These are phyloP conservation scores for Xylocampa areola DNA, from an alignment of 2,888 invertebrate genomes.

Conservation along the genomic window DNA sequence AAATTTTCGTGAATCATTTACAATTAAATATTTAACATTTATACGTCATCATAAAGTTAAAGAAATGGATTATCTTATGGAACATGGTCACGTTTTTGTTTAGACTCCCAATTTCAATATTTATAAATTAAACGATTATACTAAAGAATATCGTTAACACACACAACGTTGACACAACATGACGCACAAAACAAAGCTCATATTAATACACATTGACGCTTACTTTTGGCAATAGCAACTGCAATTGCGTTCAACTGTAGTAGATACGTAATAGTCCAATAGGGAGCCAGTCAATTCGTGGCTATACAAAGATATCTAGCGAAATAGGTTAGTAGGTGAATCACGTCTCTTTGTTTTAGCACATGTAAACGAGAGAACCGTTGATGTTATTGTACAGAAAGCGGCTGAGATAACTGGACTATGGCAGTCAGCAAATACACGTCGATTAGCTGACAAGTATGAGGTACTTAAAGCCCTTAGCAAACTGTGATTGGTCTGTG, in stretches of 20 bases:
- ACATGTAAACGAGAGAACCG: constrained; percentile 63
- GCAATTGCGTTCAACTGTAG: constrained; percentile 20
- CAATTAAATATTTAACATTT: not conserved
- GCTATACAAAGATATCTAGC: constrained; percentile 51
- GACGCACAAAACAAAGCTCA: not conserved
- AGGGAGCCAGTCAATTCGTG: constrained; percentile 62
- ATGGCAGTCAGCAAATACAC: no score
- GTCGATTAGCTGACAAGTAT: no score
- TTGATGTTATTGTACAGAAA: no score
- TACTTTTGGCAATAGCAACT: constrained; percentile 39
- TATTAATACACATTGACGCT: constrained; percentile 1
- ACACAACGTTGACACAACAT: no score
- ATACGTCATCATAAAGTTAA: not conserved
- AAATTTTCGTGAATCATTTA: not conserved
- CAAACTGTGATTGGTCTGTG: no score
- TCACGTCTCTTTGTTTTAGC: constrained; percentile 64
- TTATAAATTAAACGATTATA: not conserved
- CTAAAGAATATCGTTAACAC: not conserved
- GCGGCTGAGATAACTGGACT: no score
- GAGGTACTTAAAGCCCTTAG: no score
- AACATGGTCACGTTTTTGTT: not conserved
- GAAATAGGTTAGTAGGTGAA: constrained; percentile 74
- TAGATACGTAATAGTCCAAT: constrained; percentile 42
- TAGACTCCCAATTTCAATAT: not conserved
- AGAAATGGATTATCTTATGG: no score